These are phyloP conservation scores for Cervus canadensis DNA, from an alignment of 2,113 vertebrate species.

Conservation along the genomic window DNA sequence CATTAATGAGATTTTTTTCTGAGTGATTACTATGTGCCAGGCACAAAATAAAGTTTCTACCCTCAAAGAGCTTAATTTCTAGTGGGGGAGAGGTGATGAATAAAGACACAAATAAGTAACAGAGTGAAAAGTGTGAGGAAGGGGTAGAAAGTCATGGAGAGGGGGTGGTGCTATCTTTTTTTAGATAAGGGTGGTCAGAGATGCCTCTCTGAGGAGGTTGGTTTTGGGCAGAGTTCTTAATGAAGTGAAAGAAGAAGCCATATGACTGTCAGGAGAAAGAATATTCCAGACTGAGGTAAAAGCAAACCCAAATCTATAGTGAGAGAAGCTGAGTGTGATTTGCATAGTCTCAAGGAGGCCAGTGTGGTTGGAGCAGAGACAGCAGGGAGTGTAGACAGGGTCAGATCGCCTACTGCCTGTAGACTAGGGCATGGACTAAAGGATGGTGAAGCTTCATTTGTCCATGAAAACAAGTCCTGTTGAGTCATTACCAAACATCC, in stretches of 20 bases:
- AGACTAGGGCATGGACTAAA: neutral
- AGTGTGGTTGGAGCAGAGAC: neutral
- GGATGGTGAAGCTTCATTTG: neutral
- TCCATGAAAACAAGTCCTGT: neutral
- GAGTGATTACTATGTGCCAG: neutral
- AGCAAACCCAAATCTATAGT: neutral
- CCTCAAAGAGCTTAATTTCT: neutral
- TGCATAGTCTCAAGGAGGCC: neutral
- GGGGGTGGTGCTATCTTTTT: neutral
- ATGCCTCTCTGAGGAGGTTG: neutral
- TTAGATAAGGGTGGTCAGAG: neutral
- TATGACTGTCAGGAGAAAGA: neutral
- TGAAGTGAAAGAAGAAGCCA: neutral
- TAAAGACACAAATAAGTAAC: neutral
- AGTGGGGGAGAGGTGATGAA: neutral
- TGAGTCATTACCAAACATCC: neutral
- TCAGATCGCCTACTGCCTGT: neutral
- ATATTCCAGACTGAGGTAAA: neutral
- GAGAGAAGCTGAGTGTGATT: neutral
- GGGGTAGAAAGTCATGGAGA: neutral
- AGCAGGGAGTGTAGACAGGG: neutral
- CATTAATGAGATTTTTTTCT: neutral
- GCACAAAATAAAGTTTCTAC: neutral
- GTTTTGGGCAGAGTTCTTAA: neutral
- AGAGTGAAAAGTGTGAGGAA: neutral